Evolutionary conservation across 2,888 invertebrate genomes (phyloP), one percentile per base, ranked within the genome.

Genomic region (Trissonchulus sp.): DNA sequence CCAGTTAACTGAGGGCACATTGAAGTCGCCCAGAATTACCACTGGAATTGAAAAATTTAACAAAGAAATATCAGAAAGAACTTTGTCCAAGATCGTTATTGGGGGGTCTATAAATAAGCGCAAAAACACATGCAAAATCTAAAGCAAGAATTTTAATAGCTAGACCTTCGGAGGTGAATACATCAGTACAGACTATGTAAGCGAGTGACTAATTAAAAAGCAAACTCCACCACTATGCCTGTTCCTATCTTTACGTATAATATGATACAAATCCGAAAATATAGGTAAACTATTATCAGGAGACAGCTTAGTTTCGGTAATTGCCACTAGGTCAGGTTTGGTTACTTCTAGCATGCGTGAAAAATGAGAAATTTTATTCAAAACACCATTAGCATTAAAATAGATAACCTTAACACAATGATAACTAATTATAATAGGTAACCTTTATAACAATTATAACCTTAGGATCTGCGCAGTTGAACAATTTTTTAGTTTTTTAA

Each of bases 11-110:
- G 8, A 15, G 15, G 65, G 65, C 8, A 65, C 34, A 65, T 65
- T 65, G n/a, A 65, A 65, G n/a, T 65, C 65, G 34, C 65, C 65
- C 8, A 65, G 8, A 65, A 65, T 28, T 15, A 65, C 65, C 65
- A 65, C 65, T 28, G 30, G 65, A 18, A 8, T 34, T 65, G 34
- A 34, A 65, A 65, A 28, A 28, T 34, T 18, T 34, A 34, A 28
- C 30, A 15, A 15, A 34, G 30, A 34, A 15, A 65, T 65, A 34
- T 65, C 65, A 65, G 3, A 28, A 8, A 34, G 15, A 15, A 18
- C n/a, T 28, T 28, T 15, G 8, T 34, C 8, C 65, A 65, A 15
- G 3, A 15, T 65, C 65, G n/a, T 65, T 28, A 31, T 34, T 34
- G 15, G 65, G 65, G n/a, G 65, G 65, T 28, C 65, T 28, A 65